Evolutionary conservation across 1,140 invertebrate species (phyloP), one percentile per base, ranked within the genome.

Genomic region (Laodelphax striatellus): DNA sequence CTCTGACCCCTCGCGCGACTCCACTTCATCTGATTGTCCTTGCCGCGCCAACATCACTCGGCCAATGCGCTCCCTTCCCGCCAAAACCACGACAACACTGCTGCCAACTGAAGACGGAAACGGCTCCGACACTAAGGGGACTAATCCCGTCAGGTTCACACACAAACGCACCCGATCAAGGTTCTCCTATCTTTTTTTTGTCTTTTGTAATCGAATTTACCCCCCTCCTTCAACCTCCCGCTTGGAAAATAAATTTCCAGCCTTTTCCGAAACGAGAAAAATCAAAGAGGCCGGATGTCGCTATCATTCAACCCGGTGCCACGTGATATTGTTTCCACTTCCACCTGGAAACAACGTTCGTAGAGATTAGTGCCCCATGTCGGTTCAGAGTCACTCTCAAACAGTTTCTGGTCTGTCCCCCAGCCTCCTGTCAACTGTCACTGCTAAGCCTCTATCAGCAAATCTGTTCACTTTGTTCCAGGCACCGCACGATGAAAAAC

Each of bases 11-110:
- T 19, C 9, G 21, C 16, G 46, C 16, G 21, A 1, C 21, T 5
- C n/a, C 46, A 50, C 46, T 50, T 50, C 46, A 50, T 50, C 46
- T 50, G 46, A 50, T 50, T 50, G 46, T 17, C 21, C 16, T 50
- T n/a, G n/a, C n/a, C n/a, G n/a, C n/a, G n/a, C n/a, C n/a, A n/a
- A n/a, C n/a, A n/a, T 14, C 21, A 50, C 11, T 38, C 34, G 34
- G 34, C 34, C 34, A 11, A 38, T 38, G 34, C 34, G 34, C 34
- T 50, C 46, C 46, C 46, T 50, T 50, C 46, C 16, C 21, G 16
- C 16, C 21, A 17, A 50, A 50, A 17, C 46, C 46, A 50, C 46
- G 4, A 50, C 46, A 19, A 17, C 21, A 19, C 46, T 6, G 16
- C 46, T 50, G 16, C 46, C 46, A 17, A 22, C 46, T 50, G 16